A percentile compares a stretch with the other conserved stretches of the same genome.
phyloP scores from a whole-genome alignment of 2,888 invertebrate genomes.

The Troilus luridus region DNA sequence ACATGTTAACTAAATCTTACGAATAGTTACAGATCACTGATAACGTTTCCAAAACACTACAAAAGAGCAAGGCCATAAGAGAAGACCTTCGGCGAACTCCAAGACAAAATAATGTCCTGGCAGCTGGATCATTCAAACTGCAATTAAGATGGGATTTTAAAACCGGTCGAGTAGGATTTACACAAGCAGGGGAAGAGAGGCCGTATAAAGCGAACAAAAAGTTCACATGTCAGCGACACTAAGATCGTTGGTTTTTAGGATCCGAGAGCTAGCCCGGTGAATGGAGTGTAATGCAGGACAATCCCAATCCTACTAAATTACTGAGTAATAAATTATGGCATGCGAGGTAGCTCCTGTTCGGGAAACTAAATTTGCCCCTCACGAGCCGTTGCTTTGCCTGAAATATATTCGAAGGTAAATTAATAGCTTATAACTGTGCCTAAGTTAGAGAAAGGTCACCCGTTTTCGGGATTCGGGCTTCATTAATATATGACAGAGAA shows the following conservation, averaged over 20 bases:
- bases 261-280: background rate
- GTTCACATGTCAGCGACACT: conserved; percentile 35
- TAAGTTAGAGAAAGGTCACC: background rate
- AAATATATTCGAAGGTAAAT: background rate
- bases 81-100: background rate
- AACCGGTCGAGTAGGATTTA: conserved; percentile 44
- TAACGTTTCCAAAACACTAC: background rate
- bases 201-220: conserved; percentile 17
- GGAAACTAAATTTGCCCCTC: background rate
- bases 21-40: background rate
- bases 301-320: conserved; percentile 20
- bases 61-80: background rate
- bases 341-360: background rate
- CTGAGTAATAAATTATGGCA: background rate
- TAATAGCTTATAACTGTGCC: background rate
- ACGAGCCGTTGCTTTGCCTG: background rate
- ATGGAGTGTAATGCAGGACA: background rate
- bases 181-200: background rate
- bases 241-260: conserved; percentile 30
- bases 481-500: background rate
- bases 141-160: conserved; percentile 31
- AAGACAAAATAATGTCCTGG: conserved; percentile 14
- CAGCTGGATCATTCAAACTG: conserved; percentile 37
- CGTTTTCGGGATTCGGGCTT: background rate
- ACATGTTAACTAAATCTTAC: background rate